Base-by-base conservation (phyloP, 1,140 invertebrate genomes). In the Anagrus nilaparvatae region DNA sequence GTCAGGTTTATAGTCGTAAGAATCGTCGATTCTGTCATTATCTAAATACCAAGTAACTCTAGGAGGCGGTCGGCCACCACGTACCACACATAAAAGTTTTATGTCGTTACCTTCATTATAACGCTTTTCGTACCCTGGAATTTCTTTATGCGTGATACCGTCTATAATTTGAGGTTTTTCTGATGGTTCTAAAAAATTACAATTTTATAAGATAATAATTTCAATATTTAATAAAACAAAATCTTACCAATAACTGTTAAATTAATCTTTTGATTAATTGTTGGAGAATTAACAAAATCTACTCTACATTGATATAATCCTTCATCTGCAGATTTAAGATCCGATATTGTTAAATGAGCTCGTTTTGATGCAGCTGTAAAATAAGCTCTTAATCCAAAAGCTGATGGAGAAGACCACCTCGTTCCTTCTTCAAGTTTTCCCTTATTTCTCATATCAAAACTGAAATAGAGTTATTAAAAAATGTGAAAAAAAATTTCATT, bases 41-140 rank as follows among this genome's bases (percentile, higher is more conserved):
- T 87, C 85, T 50, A 86, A 69, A 61, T 79, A 89, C 87, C 87
- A 91, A 28, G 76, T 81, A n/a, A 91, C 74, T 44, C 74, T 71
- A 2, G 87, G 86, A 47, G 74, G 70, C 18, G 87, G 87, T 45
- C 77, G 76, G 47, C 86, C 87, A 58, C 74, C 74, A 25, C 58
- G 54, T 13, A 72, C 66, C 60, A 76, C 68, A 56, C 77, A 79
- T 28, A 70, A 72, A 23, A 79, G 66, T 40, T 65, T 64, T 38
- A 77, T 60, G 50, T 70, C 65, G 44, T 63, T 63, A 12, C 72
- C 76, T 58, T 78, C 75, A 53, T 75, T 74, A 62, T 76, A 77
- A 24, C 69, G 67, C 17, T 74, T 67, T 45, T 73, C 56, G 5
- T 69, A 46, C 44, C 60, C 63, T 21, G 59, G 54, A 21, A 68